These are phyloP conservation scores for Pangasianodon gigas DNA, from an alignment of 2,113 vertebrate genomes.

Conservation along the genomic window DNA sequence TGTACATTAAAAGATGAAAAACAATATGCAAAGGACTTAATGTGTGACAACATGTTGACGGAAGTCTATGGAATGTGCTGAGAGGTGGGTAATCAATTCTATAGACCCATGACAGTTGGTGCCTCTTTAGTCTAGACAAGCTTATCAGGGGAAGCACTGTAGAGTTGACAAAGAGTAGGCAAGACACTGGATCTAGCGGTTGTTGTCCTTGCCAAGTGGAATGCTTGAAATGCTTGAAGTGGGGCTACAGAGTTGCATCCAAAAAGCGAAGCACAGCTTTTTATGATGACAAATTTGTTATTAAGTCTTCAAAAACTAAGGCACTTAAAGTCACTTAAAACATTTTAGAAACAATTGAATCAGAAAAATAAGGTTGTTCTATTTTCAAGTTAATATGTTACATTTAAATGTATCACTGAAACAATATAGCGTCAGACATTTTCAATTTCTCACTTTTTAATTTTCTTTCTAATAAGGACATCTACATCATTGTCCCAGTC, in stretches of 20 bases:
- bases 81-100: slow-evolving; percentile 18
- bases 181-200: slow-evolving; percentile 15
- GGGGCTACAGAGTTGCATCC: neutral
- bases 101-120: slow-evolving; percentile 6
- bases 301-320: neutral
- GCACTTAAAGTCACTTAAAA: neutral
- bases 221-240: slow-evolving; percentile 16
- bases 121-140: slow-evolving; percentile 50
- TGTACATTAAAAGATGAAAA: neutral
- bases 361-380: neutral
- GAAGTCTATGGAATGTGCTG: slow-evolving; percentile 31
- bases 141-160: slow-evolving; percentile 20
- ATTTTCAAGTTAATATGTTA: neutral
- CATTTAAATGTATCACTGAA: neutral
- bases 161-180: slow-evolving; percentile 5
- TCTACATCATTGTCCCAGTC: neutral
- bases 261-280: neutral
- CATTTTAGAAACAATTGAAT: neutral
- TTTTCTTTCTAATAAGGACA: neutral
- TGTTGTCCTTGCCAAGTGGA: neutral
- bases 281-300: neutral
- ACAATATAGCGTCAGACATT: too few relatives aligned
- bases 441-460: neutral
- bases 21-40: neutral
- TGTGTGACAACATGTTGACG: slow-evolving; percentile 10